A percentile compares a stretch with the other conserved stretches of the same genome.
Conservation (phyloP, 2,113 vertebrate species). For the Triplophysa siluroides region DNA sequence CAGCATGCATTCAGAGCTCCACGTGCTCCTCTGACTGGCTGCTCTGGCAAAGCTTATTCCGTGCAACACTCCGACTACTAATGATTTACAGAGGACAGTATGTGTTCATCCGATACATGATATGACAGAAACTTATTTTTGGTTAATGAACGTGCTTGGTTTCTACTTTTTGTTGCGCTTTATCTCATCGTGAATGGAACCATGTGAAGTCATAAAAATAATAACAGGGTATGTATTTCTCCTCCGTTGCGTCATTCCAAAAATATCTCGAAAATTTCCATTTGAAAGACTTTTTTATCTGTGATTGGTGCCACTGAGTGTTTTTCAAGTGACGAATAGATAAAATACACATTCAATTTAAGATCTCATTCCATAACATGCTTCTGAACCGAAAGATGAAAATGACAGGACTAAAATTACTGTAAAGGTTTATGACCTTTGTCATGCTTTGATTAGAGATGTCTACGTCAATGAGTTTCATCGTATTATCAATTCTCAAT, state of each 20-base stretch:
- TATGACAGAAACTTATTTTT: slow-evolving; percentile 2
- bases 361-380: slow-evolving; percentile 12
- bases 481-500: background rate
- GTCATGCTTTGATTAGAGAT: background rate
- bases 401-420: background rate
- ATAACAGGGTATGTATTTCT: slow-evolving; percentile 44
- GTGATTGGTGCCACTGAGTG: slow-evolving; percentile 30
- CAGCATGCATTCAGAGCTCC: slow-evolving; percentile 29
- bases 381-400: slow-evolving; percentile 6
- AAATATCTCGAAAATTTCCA: slow-evolving; percentile 44
- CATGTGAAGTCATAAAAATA: slow-evolving; percentile 46
- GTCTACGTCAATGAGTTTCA: background rate
- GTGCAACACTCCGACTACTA: slow-evolving; percentile 2
- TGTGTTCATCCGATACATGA: slow-evolving; percentile 30
- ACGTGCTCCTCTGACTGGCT: background rate
- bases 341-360: slow-evolving; percentile 36
- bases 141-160: slow-evolving; percentile 22
- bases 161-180: background rate
- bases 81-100: slow-evolving; percentile 25
- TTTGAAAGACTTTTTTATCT: slow-evolving; percentile 46
- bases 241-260: slow-evolving; percentile 50
- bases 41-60: slow-evolving; percentile 26
- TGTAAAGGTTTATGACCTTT: background rate
- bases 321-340: slow-evolving; percentile 50
- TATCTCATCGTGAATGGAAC: slow-evolving; percentile 40